Percentiles rank a stretch among this genome's conserved stretches.
phyloP scores from a whole-genome alignment of 2,888 invertebrate genomes.

The Dryocosmus kuriphilus region DNA sequence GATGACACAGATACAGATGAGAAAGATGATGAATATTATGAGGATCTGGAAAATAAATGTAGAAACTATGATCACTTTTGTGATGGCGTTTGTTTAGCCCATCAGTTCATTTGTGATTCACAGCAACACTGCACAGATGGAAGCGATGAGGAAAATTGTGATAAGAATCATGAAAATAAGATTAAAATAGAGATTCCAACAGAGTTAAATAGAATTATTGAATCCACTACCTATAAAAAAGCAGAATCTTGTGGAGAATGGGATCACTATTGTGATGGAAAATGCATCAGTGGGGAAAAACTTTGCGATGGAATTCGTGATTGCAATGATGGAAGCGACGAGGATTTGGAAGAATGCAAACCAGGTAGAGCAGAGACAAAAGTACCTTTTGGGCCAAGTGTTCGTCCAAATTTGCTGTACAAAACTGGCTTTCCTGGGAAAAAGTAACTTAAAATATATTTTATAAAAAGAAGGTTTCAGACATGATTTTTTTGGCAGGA shows the following conservation, averaged over 20 bases:
- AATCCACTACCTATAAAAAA: neutral
- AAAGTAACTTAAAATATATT: neutral
- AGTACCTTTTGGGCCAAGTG: slow-evolving; percentile 14
- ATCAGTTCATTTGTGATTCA: slow-evolving; percentile 4
- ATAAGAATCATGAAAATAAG: slow-evolving; percentile 62
- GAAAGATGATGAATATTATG: slow-evolving; percentile 32
- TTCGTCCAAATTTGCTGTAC: slow-evolving; percentile 50
- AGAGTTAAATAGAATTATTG: neutral
- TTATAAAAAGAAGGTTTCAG: neutral
- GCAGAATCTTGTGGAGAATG: slow-evolving; percentile 29
- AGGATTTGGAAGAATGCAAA: slow-evolving; percentile 69
- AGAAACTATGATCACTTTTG: slow-evolving; percentile 33
- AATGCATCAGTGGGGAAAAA: slow-evolving; percentile 78
- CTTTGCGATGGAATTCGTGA: slow-evolving; percentile 81
- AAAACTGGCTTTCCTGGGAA: slow-evolving; percentile 50
- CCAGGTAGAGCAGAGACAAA: slow-evolving; percentile 55
- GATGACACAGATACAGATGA: slow-evolving; percentile 6
- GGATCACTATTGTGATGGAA: slow-evolving; percentile 77
- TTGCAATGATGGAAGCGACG: slow-evolving; percentile 82
- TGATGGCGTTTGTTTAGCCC: neutral
- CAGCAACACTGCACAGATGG: slow-evolving; percentile 18
- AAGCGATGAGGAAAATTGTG: slow-evolving; percentile 29
- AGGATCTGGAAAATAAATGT: neutral
- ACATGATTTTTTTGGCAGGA: slow-evolving; percentile 5
- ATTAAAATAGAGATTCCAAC: slow-evolving; percentile 56